Conservation (phyloP, 2,797 vertebrate species). For the Phrynocephalus forsythii region DNA sequence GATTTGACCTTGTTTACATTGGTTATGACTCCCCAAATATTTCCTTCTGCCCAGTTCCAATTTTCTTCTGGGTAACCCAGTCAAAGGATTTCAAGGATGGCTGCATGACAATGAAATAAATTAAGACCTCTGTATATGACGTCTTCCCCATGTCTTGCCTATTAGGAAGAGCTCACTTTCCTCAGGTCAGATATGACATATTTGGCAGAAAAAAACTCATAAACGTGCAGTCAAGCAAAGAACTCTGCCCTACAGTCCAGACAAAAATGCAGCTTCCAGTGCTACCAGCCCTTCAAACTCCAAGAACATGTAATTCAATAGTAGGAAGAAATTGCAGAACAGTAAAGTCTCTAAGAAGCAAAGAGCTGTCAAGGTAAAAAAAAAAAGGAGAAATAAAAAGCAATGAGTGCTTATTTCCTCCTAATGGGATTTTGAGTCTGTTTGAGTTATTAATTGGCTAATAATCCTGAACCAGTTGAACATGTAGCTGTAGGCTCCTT, state of each 20-base stretch:
- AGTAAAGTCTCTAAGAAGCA: slow-evolving; percentile 44
- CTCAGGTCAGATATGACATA: slow-evolving; percentile 29
- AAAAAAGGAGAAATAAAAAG: slow-evolving; percentile 40
- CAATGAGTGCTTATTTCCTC: slow-evolving; percentile 41
- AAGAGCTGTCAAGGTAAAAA: slow-evolving; percentile 44
- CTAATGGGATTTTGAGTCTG: slow-evolving; percentile 55
- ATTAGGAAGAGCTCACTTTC: slow-evolving; percentile 28
- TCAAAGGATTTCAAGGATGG: not conserved
- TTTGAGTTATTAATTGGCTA: slow-evolving; percentile 67
- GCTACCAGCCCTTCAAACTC: slow-evolving; percentile 55
- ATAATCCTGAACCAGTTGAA: slow-evolving; percentile 53
- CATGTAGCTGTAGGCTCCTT: slow-evolving; percentile 58
- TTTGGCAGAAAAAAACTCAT: slow-evolving; percentile 29
- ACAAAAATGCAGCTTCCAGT: slow-evolving; percentile 43
- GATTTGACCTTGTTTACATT: not conserved
- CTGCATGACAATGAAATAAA: slow-evolving; percentile 1
- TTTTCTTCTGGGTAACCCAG: not conserved
- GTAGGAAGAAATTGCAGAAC: slow-evolving; percentile 50
- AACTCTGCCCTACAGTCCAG: slow-evolving; percentile 35
- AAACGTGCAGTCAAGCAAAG: slow-evolving; percentile 46
- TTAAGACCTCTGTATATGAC: slow-evolving; percentile 10
- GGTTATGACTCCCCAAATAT: not conserved
- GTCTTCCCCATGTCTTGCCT: not conserved
- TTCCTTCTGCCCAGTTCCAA: not conserved
- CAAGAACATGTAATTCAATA: slow-evolving; percentile 41